Base-by-base conservation (phyloP, 2,113 vertebrate genomes). In the Pelecanoides urinatrix region DNA sequence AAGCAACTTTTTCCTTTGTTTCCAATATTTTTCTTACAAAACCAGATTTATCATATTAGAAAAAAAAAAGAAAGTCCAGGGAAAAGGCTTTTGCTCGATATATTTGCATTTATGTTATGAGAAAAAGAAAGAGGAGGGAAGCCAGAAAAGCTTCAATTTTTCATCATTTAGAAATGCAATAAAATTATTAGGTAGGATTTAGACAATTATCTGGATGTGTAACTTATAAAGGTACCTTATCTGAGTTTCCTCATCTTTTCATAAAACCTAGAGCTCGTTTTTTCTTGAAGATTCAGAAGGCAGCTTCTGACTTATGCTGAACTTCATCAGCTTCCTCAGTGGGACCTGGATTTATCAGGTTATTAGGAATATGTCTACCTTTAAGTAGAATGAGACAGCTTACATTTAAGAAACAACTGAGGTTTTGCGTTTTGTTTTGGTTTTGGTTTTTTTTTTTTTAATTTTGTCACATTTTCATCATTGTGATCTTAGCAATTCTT, bases 21-120 rank as follows among this genome's bases (percentile, higher is more conserved):
- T 16, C 8, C 7, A 29, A 2, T 56, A 20, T 44, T 85, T 55
- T 66, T 49, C 40, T 76, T 44, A 56, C 5, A 42, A 71, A 89
- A 36, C 0, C 4, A 55, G 53, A 30, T 3, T 4, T 71, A 10
- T 19, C 15, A 42, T n/a, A 47, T 25, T n/a, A 40, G 3, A 0
- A 21, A 80, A 44, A 66, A 71, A 79, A 65, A 66, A 71, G 70
- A 67, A 30, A 8, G 8, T 2, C 3, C 3, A 21, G 2, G 7
- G 3, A 25, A 52, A 81, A 61, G 13, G 0, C 0, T 63, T 76
- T 34, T 72, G 10, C 8, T 50, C 22, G 73, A 63, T 77, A 61
- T 81, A 56, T 47, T 88, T 92, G 19, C 21, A 13, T n/a, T 38
- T 38, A 3, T 22, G 2, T 45, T 80, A 42, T 50, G 38, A 76